Conservation (phyloP, 1,140 invertebrate genomes). For the Melanaphis sacchari region DNA sequence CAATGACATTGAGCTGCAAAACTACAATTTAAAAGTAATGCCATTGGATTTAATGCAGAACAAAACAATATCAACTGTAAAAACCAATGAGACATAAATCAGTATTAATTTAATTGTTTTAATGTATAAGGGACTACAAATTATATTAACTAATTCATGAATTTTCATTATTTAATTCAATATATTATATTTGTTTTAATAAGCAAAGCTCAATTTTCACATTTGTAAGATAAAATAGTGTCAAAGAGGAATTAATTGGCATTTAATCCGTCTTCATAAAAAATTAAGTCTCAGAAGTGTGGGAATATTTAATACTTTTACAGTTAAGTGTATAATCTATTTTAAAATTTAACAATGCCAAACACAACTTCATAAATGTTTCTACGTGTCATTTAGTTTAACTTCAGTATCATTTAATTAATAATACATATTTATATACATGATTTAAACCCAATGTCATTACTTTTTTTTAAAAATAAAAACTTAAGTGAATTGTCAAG, state of each 20-base stretch:
- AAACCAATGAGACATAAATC: background rate
- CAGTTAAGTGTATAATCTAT: background rate
- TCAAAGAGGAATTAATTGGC: no score
- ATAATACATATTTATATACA: background rate
- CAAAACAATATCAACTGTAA: conserved; percentile 37
- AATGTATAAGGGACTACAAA: background rate
- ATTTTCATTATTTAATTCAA: background rate
- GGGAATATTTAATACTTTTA: no score
- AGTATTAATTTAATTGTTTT: background rate
- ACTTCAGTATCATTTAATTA: background rate
- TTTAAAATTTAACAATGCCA: background rate
- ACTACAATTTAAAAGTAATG: conserved; percentile 16
- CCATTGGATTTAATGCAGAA: background rate
- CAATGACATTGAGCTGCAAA: background rate
- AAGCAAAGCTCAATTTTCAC: background rate
- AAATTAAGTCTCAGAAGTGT: background rate
- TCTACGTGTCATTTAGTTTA: background rate
- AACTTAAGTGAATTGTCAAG: background rate
- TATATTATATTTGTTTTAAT: background rate
- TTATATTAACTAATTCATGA: background rate
- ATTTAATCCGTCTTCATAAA: background rate
- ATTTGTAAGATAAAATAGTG: no score
- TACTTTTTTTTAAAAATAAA: background rate
- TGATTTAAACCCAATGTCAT: no score
- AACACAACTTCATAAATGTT: background rate